A percentile compares a stretch with the other conserved stretches of the same genome.
phyloP scores from a whole-genome alignment of 2,797 vertebrate genomes.

The Chloroceryle amazona region DNA sequence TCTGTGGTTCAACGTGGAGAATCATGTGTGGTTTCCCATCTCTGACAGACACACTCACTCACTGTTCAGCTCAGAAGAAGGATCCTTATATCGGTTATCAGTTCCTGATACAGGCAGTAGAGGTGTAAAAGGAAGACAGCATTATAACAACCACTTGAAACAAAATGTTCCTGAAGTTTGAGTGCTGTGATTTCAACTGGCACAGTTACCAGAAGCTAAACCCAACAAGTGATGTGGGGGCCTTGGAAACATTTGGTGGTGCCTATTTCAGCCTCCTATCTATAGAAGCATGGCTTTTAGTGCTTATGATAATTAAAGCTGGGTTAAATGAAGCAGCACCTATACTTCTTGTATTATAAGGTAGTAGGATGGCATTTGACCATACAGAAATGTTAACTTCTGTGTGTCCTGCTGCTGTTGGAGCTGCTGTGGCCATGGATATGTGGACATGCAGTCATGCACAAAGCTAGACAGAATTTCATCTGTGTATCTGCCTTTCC shows the following conservation, averaged over 20 bases:
- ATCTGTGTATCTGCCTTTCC: neutral
- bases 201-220: neutral
- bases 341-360: neutral
- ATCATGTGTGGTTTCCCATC: neutral
- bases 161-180: neutral
- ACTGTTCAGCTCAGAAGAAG: neutral
- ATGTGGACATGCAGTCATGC: neutral
- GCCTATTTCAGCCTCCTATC: neutral
- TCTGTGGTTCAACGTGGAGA: accelerated
- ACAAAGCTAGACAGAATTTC: neutral
- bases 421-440: neutral
- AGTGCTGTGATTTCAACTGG: conserved; percentile 2
- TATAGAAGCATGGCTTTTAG: neutral
- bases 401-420: neutral
- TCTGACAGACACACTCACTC: neutral
- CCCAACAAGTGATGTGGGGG: neutral
- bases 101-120: neutral
- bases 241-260: neutral
- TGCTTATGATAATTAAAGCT: neutral
- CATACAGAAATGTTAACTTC: neutral
- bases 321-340: neutral
- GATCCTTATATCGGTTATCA: neutral
- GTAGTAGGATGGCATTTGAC: neutral
- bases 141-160: neutral
- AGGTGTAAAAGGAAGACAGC: neutral